These are phyloP conservation scores for Archips crataeganus DNA, from an alignment of 2,888 invertebrate species.

Conservation along the genomic window DNA sequence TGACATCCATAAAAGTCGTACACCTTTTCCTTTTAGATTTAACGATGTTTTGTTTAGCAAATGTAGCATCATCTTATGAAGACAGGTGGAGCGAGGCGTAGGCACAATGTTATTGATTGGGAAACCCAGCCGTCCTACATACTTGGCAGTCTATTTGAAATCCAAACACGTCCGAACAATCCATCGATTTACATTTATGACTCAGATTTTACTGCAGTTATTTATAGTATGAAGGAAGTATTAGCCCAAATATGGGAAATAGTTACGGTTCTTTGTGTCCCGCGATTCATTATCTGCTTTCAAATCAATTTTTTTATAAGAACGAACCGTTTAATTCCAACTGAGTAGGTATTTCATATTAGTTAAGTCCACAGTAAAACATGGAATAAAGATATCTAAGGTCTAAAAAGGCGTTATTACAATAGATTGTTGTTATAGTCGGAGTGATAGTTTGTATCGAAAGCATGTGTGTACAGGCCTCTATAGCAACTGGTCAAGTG, in stretches of 20 bases:
- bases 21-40: constrained; percentile 66
- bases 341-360: too few species aligned
- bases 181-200: constrained; percentile 36
- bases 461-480: not conserved
- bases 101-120: constrained; percentile 60
- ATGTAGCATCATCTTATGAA: constrained; percentile 47
- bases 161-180: constrained; percentile 37
- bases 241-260: constrained; percentile 20
- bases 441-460: not conserved
- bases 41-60: constrained; percentile 68
- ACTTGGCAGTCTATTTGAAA: constrained; percentile 30
- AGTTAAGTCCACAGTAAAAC: not conserved
- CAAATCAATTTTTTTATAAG: not conserved
- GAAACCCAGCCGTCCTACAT: constrained; percentile 63
- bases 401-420: too few species aligned
- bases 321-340: not conserved
- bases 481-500: not conserved
- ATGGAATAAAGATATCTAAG: not conserved
- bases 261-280: constrained; percentile 10
- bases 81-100: constrained; percentile 61
- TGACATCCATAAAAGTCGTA: constrained; percentile 53
- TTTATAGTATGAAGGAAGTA: constrained; percentile 26
- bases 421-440: too few species aligned
- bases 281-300: constrained; percentile 1
- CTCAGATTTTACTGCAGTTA: constrained; percentile 28